Base-by-base conservation (phyloP, 1,140 invertebrate genomes). In the Rhynchophorus ferrugineus region DNA sequence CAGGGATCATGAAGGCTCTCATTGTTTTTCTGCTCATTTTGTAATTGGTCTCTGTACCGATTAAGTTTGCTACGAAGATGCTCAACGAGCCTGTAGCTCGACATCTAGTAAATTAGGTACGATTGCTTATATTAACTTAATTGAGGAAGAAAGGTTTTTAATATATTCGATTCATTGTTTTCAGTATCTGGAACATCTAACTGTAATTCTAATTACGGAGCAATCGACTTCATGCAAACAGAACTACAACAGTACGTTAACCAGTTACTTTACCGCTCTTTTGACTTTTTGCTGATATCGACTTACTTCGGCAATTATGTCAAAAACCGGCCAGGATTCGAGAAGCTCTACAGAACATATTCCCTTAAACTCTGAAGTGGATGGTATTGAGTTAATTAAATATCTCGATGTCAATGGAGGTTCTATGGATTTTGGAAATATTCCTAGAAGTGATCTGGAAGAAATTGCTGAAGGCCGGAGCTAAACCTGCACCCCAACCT, bases 281-380 rank as follows among this genome's bases (percentile, higher is more conserved):
- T 82, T 53, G 78, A 88, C 47, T 87, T 81, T 56, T 70, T 90
- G 11, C 66, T 87, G 2, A 78, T 87, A 69, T 79, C 85, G 3
- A 80, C 82, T 1, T 79, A 85, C 67, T 90, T 85, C 69, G 81
- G 80, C 44, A 87, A 84, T 59, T 88, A 83, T 65, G 77, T 84
- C 61, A 79, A 78, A 39, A 83, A 87, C 69, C 73, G 88, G 24
- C 74, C 75, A 33, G 88, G 88, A 7, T 89, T 91, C 69, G 77
- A 79, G 56, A 81, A 78, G 61, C 69, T 87, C 7, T 89, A 85
- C 69, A 75, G 78, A 44, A 78, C 81, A 57, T 64, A 87, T 7
- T 85, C 86, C 2, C 86, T 90, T 55, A 67, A 79, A 16, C 71
- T 79, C 11, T 91, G 87, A 82, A 75, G 81, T 16, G n/a, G 78